phyloP scores from a whole-genome alignment of 2,113 vertebrate genomes.

The Anhinga rufa region DNA sequence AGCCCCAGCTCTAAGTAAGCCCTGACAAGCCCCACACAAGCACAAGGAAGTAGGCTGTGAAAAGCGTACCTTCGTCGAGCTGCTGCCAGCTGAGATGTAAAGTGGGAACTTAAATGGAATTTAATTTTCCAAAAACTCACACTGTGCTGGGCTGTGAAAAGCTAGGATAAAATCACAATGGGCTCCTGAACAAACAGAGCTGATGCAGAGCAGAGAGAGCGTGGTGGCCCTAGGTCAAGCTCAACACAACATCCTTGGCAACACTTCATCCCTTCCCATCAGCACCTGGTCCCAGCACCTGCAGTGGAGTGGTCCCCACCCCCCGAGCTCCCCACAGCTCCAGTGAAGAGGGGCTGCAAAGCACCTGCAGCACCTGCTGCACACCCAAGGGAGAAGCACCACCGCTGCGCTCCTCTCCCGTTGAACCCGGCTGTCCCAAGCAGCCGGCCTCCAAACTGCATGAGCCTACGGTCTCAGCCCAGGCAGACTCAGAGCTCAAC shows the following conservation, averaged over 20 bases:
- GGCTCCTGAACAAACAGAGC: background rate
- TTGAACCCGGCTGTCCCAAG: background rate
- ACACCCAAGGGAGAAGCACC: background rate
- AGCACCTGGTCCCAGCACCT: background rate
- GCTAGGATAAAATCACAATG: background rate
- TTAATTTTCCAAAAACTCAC: background rate
- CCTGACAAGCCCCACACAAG: conserved; percentile 57
- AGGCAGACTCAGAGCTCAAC: background rate
- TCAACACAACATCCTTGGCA: background rate
- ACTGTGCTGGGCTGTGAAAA: background rate
- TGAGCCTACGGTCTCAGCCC: background rate
- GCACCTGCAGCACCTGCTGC: background rate
- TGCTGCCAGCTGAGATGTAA: conserved; percentile 45
- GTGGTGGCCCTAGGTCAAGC: background rate
- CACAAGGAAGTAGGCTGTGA: conserved; percentile 52
- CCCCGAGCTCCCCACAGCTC: background rate
- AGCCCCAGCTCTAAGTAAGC: conserved; percentile 2
- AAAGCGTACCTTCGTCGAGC: conserved; percentile 23
- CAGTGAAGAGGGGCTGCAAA: background rate
- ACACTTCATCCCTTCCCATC: background rate
- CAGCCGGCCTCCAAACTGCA: background rate
- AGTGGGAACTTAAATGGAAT: conserved; percentile 45
- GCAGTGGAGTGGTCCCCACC: background rate
- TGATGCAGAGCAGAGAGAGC: background rate
- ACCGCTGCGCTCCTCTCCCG: background rate